Evolutionary conservation across 1,140 invertebrate genomes (phyloP).

Genomic region (Lepidurus couesii): DNA sequence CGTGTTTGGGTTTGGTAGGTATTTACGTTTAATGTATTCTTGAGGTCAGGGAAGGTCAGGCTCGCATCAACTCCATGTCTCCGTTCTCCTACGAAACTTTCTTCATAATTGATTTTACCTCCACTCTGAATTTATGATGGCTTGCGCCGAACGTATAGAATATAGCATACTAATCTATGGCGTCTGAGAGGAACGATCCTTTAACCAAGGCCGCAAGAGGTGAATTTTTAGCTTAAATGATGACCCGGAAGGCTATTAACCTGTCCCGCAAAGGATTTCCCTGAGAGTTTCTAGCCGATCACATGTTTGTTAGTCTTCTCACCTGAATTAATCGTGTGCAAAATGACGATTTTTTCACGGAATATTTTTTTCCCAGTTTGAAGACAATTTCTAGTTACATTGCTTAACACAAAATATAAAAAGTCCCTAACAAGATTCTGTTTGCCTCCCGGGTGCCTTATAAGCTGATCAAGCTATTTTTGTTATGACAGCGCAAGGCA

Average conservation of each 20-base stretch:
- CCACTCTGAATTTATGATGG: background rate
- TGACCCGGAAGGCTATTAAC: background rate
- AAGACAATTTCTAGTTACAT: background rate
- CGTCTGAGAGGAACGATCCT: background rate
- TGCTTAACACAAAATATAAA: background rate
- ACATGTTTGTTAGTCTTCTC: background rate
- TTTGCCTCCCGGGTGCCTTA: background rate
- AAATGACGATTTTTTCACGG: background rate
- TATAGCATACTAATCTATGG: no score
- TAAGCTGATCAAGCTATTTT: background rate
- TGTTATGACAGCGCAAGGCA: no score
- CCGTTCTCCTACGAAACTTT: conserved; percentile 37
- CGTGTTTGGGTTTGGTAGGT: conserved; percentile 68
- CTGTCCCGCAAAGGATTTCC: background rate
- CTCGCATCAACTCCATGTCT: conserved; percentile 25
- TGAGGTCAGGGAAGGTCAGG: background rate
- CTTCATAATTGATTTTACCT: conserved; percentile 10
- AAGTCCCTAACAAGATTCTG: background rate
- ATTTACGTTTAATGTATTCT: conserved; percentile 14
- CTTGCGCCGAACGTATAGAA: background rate
- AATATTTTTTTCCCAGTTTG: background rate
- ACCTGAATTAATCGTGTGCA: background rate
- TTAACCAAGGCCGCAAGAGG: background rate
- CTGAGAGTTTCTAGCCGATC: background rate
- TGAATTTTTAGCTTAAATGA: background rate